Evolutionary conservation across 1,140 invertebrate species (phyloP).

Genomic region (Zaprionus inermis): DNA sequence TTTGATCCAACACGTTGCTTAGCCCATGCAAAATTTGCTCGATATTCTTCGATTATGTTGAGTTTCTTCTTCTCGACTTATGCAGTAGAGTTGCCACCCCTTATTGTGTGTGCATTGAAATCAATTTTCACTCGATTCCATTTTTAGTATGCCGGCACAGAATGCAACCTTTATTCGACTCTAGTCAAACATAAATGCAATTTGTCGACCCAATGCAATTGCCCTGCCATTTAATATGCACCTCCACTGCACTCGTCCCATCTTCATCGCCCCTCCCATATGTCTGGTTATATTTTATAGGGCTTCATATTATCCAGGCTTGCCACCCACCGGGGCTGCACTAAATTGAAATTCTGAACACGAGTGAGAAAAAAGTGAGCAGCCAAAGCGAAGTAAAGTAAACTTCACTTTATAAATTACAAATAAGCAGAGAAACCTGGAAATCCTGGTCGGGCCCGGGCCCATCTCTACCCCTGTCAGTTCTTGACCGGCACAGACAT

Average conservation of each 20-base stretch:
- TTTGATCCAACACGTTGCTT: not conserved
- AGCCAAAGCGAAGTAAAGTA: conserved; percentile 53
- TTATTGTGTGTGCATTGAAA: conserved; percentile 12
- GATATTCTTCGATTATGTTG: conserved; percentile 3
- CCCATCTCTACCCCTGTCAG: conserved; percentile 7
- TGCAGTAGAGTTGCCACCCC: not conserved
- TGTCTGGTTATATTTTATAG: conserved; percentile 48
- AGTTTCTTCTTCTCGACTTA: not conserved
- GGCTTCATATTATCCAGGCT: conserved; percentile 41
- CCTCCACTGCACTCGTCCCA: conserved; percentile 10
- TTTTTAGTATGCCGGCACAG: conserved; percentile 24
- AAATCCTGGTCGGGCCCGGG: not conserved
- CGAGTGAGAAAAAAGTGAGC: conserved; percentile 29
- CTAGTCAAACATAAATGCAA: conserved; percentile 50
- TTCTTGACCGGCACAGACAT: conserved; percentile 30
- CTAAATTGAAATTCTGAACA: conserved; percentile 49
- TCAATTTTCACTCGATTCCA: conserved; percentile 39
- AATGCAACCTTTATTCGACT: conserved; percentile 31
- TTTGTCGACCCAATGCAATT: conserved; percentile 51
- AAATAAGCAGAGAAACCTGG: conserved; percentile 64
- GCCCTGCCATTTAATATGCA: conserved; percentile 47
- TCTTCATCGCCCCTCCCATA: conserved; percentile 1
- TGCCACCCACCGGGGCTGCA: conserved; percentile 27
- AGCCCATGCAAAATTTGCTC: not conserved
- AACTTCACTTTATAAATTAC: conserved; percentile 79